A percentile compares a stretch with the other conserved stretches of the same genome.
Evolutionary conservation across 2,888 invertebrate species (phyloP).

Genomic region (Hoplodrina blanda): DNA sequence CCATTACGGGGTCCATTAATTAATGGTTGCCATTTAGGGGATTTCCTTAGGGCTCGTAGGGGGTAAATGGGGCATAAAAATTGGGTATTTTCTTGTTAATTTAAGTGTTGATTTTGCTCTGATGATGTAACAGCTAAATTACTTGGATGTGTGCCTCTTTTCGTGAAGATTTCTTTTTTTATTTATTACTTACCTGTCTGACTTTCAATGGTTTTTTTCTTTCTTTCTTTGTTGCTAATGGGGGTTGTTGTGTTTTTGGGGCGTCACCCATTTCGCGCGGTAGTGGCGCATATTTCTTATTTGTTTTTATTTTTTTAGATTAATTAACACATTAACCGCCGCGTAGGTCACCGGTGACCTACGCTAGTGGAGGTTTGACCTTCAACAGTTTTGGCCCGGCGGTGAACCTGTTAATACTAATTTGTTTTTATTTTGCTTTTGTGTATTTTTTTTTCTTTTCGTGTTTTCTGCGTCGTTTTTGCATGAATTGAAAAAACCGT

Average conservation of each 20-base stretch:
- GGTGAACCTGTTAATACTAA: no score
- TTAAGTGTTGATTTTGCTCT: constrained; percentile 60
- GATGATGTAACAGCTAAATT: constrained; percentile 45
- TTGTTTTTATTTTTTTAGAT: no score
- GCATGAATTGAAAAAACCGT: no score
- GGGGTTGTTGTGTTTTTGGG: background rate
- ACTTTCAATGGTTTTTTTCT: background rate
- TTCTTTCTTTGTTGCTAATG: background rate
- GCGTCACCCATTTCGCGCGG: no score
- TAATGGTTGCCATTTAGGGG: constrained; percentile 68
- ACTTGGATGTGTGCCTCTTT: constrained; percentile 26
- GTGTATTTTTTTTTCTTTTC: no score
- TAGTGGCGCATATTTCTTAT: no score
- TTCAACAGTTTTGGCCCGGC: no score
- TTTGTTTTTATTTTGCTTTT: no score
- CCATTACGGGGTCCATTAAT: constrained; percentile 66
- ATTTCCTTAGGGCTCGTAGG: constrained; percentile 59
- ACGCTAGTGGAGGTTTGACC: no score
- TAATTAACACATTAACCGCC: no score
- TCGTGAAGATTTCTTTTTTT: constrained; percentile 5
- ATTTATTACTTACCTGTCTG: constrained; percentile 16
- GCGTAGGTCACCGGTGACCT: no score
- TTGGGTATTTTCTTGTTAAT: constrained; percentile 62
- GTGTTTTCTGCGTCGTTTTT: no score
- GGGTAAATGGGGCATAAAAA: constrained; percentile 61